These are phyloP conservation scores for Corella eumyota DNA, from an alignment of 23 tunicate genomes.

Conservation along the genomic window DNA sequence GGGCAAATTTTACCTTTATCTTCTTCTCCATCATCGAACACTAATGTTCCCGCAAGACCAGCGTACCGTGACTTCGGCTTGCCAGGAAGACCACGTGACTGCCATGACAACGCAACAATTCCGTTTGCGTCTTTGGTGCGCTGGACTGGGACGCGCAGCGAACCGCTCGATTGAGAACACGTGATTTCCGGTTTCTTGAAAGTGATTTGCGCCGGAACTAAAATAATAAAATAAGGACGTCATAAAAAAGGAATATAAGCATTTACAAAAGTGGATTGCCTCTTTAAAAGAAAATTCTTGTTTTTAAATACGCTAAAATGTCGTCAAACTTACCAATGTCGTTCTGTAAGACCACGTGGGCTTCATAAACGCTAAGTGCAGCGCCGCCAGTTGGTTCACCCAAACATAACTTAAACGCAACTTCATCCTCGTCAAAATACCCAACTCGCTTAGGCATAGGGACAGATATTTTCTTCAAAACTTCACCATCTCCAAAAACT, in stretches of 20 bases:
- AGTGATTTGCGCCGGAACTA: slow-evolving; percentile 56
- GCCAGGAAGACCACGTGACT: slow-evolving; percentile 50
- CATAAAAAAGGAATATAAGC: not conserved
- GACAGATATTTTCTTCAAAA: slow-evolving; percentile 37
- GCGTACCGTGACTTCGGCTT: slow-evolving; percentile 66
- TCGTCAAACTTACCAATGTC: slow-evolving; percentile 89
- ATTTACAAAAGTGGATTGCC: not conserved
- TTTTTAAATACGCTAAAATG: too few relatives aligned
- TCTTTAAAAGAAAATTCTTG: too few relatives aligned
- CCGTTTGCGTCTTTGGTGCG: slow-evolving; percentile 48
- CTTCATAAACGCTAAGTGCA: slow-evolving; percentile 34
- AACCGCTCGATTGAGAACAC: slow-evolving; percentile 73
- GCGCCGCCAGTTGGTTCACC: slow-evolving; percentile 93
- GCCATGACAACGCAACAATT: slow-evolving; percentile 60
- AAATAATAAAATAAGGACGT: not conserved
- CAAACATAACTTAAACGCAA: slow-evolving; percentile 46
- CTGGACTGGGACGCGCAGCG: slow-evolving; percentile 48
- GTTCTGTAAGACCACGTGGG: slow-evolving; percentile 50
- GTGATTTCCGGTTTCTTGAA: slow-evolving; percentile 26
- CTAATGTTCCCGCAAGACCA: slow-evolving; percentile 51
- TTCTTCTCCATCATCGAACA: slow-evolving; percentile 58
- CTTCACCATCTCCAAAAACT: slow-evolving; percentile 83
- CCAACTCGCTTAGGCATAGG: slow-evolving; percentile 76
- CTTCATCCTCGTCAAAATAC: slow-evolving; percentile 70
- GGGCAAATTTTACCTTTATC: slow-evolving; percentile 34